These are phyloP conservation scores for Recurvirostra avosetta DNA, from an alignment of 2,113 vertebrate species.

Conservation along the genomic window DNA sequence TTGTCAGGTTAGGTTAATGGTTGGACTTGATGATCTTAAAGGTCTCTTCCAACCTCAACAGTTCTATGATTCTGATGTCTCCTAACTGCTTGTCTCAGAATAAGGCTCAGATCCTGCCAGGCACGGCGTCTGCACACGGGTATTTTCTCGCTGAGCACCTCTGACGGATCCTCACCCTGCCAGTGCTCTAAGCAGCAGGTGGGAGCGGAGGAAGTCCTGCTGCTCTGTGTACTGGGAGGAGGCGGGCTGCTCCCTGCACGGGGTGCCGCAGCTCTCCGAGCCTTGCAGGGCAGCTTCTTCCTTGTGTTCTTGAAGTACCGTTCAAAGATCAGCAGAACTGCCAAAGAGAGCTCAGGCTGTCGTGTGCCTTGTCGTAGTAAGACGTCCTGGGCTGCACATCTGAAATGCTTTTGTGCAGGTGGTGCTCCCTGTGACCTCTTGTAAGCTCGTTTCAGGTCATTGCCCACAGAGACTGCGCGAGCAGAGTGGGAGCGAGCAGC, in stretches of 20 bases:
- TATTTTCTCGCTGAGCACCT: accelerated
- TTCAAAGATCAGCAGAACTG: neutral
- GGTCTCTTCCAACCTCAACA: no score
- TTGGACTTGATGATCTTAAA: no score
- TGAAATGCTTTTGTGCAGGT: neutral
- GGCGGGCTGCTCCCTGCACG: neutral
- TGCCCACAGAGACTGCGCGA: neutral
- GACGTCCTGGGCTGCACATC: neutral
- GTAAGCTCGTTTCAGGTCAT: neutral
- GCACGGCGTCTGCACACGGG: accelerated
- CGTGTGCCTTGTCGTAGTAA: accelerated
- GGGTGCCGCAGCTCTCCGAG: neutral
- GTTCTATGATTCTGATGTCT: no score
- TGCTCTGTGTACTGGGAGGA: neutral
- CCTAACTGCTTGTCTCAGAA: neutral
- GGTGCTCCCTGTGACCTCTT: neutral
- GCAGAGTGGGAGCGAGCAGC: neutral
- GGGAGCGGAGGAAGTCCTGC: neutral
- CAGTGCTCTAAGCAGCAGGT: neutral
- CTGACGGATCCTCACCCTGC: neutral
- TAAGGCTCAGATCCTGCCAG: neutral
- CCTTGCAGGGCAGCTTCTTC: neutral
- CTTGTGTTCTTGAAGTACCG: neutral
- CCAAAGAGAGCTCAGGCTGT: neutral
- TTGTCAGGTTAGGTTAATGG: no score